phyloP scores from a whole-genome alignment of 1,140 invertebrate genomes.

The Agrypnia vestita region DNA sequence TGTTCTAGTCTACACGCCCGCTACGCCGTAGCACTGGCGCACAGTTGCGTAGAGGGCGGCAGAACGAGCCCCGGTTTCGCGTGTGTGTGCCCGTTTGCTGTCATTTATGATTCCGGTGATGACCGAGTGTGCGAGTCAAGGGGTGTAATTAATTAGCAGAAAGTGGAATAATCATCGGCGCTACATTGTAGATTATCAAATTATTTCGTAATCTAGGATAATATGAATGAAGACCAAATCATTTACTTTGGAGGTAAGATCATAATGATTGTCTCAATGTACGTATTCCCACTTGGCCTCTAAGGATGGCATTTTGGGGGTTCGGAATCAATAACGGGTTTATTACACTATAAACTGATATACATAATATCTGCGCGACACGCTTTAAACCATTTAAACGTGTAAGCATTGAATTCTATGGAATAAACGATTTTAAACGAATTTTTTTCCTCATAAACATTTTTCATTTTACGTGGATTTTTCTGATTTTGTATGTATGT shows the following conservation, averaged over 20 bases:
- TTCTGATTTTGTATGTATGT: no score
- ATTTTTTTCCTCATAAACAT: no score
- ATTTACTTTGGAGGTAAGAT: conserved; percentile 81
- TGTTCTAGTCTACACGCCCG: neutral
- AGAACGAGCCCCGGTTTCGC: neutral
- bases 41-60: conserved; percentile 30
- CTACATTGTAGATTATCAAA: conserved; percentile 46
- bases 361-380: no score
- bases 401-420: no score
- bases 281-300: neutral
- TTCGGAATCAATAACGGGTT: conserved; percentile 49
- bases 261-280: neutral
- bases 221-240: conserved; percentile 83
- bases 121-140: conserved; percentile 9
- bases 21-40: conserved; percentile 13
- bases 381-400: no score
- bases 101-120: conserved; percentile 21
- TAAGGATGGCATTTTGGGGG: conserved; percentile 33
- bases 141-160: no score
- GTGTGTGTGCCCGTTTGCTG: conserved; percentile 21
- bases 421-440: no score
- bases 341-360: neutral
- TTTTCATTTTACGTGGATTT: no score
- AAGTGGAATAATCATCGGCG: neutral
- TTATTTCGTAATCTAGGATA: conserved; percentile 63